Percentiles rank a stretch among this genome's conserved stretches.
Conservation (phyloP, 2,888 invertebrate genomes). For the Blera fallax region DNA sequence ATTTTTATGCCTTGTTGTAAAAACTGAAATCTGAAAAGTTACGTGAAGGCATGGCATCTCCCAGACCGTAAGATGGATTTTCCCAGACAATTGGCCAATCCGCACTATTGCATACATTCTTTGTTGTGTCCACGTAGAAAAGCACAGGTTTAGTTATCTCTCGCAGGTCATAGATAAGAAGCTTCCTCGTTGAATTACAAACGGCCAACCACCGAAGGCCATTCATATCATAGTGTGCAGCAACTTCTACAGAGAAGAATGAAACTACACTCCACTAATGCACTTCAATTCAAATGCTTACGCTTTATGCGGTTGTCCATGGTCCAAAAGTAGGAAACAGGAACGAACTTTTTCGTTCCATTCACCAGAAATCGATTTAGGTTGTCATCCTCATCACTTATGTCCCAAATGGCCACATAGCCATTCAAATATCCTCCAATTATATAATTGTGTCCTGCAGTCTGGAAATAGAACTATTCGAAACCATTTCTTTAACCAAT, state of each 20-base stretch:
- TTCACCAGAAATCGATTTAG: conserved; percentile 76
- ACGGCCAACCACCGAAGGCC: conserved; percentile 79
- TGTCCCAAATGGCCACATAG: conserved; percentile 85
- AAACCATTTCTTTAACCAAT: not conserved
- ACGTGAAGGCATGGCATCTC: conserved; percentile 75
- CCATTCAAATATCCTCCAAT: conserved; percentile 86
- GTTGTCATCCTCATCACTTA: conserved; percentile 80
- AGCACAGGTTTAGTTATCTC: conserved; percentile 75
- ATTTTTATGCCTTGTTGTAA: not conserved
- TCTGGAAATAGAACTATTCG: conserved; percentile 41
- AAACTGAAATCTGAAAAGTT: conserved; percentile 55
- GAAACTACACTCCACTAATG: conserved; percentile 59
- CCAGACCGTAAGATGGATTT: conserved; percentile 73
- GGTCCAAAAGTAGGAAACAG: conserved; percentile 80
- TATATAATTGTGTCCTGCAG: conserved; percentile 82
- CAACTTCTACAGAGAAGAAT: conserved; percentile 74
- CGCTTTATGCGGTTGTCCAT: conserved; percentile 39
- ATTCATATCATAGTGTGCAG: conserved; percentile 78
- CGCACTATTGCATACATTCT: conserved; percentile 73
- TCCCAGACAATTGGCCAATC: conserved; percentile 80
- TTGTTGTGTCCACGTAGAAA: conserved; percentile 73
- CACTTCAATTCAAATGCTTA: not conserved
- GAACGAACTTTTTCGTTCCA: conserved; percentile 81
- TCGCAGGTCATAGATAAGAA: conserved; percentile 77
- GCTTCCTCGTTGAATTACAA: conserved; percentile 73